These are phyloP conservation scores for Oegoconia quadripuncta DNA, from an alignment of 2,888 invertebrate species.

Conservation along the genomic window DNA sequence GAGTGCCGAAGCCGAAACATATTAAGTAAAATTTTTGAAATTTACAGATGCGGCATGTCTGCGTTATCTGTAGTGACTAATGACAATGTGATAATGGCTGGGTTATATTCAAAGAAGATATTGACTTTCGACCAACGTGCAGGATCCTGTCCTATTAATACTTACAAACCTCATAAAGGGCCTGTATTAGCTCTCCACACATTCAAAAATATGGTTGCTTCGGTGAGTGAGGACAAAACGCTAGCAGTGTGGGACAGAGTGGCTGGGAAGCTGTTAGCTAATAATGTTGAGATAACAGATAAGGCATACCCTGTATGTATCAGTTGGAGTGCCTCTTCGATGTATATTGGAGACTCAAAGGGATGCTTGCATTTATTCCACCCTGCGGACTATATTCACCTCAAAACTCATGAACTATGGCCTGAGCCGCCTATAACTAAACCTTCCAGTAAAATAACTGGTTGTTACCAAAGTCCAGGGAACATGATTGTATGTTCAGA, in stretches of 20 bases:
- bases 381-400: slow-evolving; percentile 47
- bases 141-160: slow-evolving; percentile 51
- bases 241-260: slow-evolving; percentile 78
- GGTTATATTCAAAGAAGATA: slow-evolving; percentile 76
- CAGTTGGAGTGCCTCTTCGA: slow-evolving; percentile 57
- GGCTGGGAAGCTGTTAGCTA: slow-evolving; percentile 61
- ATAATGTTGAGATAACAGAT: slow-evolving; percentile 52
- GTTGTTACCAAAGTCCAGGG: slow-evolving; percentile 58
- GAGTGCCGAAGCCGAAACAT: not conserved
- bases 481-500: slow-evolving; percentile 67
- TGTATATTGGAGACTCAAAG: slow-evolving; percentile 70
- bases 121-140: slow-evolving; percentile 72
- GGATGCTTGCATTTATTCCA: slow-evolving; percentile 62
- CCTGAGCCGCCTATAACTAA: slow-evolving; percentile 50
- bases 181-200: slow-evolving; percentile 67
- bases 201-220: slow-evolving; percentile 69
- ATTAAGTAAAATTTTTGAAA: not conserved
- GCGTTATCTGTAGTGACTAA: slow-evolving; percentile 72
- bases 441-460: slow-evolving; percentile 61
- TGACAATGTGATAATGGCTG: slow-evolving; percentile 69
- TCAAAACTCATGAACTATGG: slow-evolving; percentile 58
- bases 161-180: slow-evolving; percentile 73
- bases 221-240: slow-evolving; percentile 79
- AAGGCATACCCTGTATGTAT: slow-evolving; percentile 65
- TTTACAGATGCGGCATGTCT: slow-evolving; percentile 71